Evolutionary conservation across 2,888 invertebrate species (phyloP).

Genomic region (Neria commutata): DNA sequence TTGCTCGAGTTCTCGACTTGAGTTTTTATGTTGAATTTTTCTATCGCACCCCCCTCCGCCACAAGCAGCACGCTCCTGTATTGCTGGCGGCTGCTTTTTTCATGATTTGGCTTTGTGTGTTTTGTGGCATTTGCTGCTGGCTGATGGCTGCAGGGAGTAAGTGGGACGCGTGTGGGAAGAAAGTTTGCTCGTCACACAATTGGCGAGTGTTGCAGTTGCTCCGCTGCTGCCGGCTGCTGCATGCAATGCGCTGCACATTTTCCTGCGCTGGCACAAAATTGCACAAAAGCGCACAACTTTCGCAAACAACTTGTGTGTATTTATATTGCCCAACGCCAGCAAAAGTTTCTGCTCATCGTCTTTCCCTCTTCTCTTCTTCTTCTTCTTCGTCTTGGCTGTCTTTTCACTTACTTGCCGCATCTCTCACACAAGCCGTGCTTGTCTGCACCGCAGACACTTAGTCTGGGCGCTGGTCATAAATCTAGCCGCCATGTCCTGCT

Average conservation of each 20-base stretch:
- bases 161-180: too few species aligned
- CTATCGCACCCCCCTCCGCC: background rate
- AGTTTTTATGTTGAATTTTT: constrained; percentile 3
- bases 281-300: constrained; percentile 4
- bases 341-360: constrained; percentile 13
- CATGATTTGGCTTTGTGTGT: too few species aligned
- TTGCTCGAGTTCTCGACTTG: too few species aligned
- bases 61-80: too few species aligned
- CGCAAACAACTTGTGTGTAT: constrained; percentile 19
- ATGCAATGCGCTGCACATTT: constrained; percentile 24
- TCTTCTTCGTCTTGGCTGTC: constrained; percentile 1
- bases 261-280: background rate
- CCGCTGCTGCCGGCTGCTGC: background rate
- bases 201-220: constrained; percentile 11
- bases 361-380: constrained; percentile 10
- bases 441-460: constrained; percentile 56
- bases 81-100: too few species aligned
- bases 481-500: constrained; percentile 45
- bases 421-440: constrained; percentile 30
- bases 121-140: too few species aligned
- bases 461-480: constrained; percentile 58
- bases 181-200: constrained; percentile 13
- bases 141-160: too few species aligned
- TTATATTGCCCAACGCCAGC: constrained; percentile 1
- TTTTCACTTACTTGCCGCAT: constrained; percentile 19